Evolutionary conservation across 2,888 invertebrate species (phyloP), one percentile per base, ranked within the genome.

Genomic region (Coelopa pilipes): DNA sequence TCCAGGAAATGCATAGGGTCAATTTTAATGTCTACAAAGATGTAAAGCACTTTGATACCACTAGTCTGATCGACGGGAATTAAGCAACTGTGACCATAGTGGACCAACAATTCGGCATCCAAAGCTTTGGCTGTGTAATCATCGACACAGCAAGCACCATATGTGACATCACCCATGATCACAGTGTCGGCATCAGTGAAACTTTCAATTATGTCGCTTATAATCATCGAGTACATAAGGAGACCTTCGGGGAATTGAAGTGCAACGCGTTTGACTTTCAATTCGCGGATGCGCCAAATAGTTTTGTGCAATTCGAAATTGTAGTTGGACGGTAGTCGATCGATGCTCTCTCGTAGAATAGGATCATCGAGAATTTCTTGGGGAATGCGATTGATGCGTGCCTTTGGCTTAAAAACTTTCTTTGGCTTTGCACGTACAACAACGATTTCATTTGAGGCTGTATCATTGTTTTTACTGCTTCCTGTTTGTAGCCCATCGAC

Each of bases 81-180:
- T 70, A 96, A 91, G 88, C 99, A 99, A 79, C 98, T 98, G 87
- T 99, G 99, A 0, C 98, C 99, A 86, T 99, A 99, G 88, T 99
- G 99, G 47, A 99, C 93, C 78, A 98, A 89, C 24, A 99, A 89
- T 81, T 98, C 96, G 11, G 95, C 96, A 13, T 94, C 95, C 49
- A 99, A 89, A 0, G 97, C 95, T 81, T 92, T 91, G 0, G 99
- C 98, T 0, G 97, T 97, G 84, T 93, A 95, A 89, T 99, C 99
- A 85, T 99, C 99, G 13, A 99, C 93, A 87, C 99, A 99, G 86
- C 99, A 99, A 0, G 99, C 99, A 53, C 99, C 99, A 84, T 99
- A 99, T 0, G 99, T 99, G 17, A 99, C 98, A 88, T 99, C 99
- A 10, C 97, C 99, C 96, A 99, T 96, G 76, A 99, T 97, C 66